Evolutionary conservation across 2,113 vertebrate species (phyloP), one percentile per base, ranked within the genome.

Genomic region (Desmodus rotundus): DNA sequence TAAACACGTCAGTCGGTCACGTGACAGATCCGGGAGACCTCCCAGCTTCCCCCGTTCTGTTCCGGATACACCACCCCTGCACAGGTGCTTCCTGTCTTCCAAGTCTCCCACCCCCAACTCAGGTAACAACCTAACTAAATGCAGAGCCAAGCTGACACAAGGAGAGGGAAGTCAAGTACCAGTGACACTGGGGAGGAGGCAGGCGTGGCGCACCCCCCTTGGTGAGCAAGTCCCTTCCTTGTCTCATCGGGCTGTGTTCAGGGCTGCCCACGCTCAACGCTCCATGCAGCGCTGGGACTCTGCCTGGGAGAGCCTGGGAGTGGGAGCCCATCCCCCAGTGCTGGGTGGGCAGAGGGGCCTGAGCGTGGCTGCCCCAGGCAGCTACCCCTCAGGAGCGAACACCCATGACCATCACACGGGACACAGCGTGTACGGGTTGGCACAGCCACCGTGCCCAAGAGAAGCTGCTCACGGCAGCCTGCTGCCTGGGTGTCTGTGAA

Each of bases 161-260:
- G 22, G 38, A 52, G 72, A 70, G 24, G 26, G 26, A 28, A 13
- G 38, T 43, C 70, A 26, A 43, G 24, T 43, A 4, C 56, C 56
- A 58, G 56, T 58, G 24, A 58, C 24, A 7, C 22, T 11, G 24
- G 22, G 56, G 56, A 58, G 56, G 56, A 11, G 2, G 56, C 8
- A 24, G 56, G 56, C 9, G 7, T 4, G 9, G 56, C 56, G 8
- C 54, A 63, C 26, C 9, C 26, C 10, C 41, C 43, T 7, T 3
- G 41, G 63, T 26, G 31, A 15, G 31, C 11, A 10, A 41, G 94
- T 3, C 8, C 33, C 54, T 26, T 45, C 76, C 61, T 14, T 16
- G 33, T n/a, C 41, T n/a, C 26, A 0, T 0, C 0, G 0, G 45
- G 22, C 17, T 4, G 3, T 1, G 3, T 3, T 5, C 2, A 7